Evolutionary conservation across 1,140 invertebrate genomes (phyloP).

Genomic region (Amyelois transitella): DNA sequence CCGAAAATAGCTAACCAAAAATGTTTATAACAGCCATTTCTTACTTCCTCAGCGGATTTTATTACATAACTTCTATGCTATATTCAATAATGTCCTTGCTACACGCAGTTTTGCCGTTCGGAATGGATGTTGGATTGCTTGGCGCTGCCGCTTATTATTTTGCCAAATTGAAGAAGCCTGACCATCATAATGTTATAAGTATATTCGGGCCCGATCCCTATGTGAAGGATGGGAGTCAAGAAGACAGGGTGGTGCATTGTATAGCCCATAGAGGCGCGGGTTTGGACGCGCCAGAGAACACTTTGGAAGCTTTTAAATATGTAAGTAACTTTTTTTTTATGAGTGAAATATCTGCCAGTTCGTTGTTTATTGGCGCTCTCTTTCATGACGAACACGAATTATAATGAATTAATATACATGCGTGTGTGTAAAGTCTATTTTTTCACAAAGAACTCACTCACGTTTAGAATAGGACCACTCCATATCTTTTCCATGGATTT

Average conservation of each 20-base stretch:
- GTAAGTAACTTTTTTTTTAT: constrained; percentile 68
- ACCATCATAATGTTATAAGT: constrained; percentile 37
- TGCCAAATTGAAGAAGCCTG: constrained; percentile 45
- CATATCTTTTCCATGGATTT: too few species aligned
- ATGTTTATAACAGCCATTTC: constrained; percentile 47
- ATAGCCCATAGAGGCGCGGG: constrained; percentile 82
- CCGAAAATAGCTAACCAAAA: constrained; percentile 21
- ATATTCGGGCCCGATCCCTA: constrained; percentile 56
- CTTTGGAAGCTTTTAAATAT: constrained; percentile 79
- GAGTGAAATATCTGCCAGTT: not conserved
- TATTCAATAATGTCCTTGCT: constrained; percentile 41
- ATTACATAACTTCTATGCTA: constrained; percentile 34
- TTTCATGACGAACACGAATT: too few species aligned
- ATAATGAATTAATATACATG: too few species aligned
- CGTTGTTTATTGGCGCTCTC: too few species aligned
- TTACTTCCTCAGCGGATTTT: constrained; percentile 35
- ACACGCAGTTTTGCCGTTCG: constrained; percentile 54
- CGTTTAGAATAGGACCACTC: too few species aligned
- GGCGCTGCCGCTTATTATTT: constrained; percentile 50
- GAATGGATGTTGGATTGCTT: constrained; percentile 49
- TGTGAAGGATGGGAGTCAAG: constrained; percentile 35
- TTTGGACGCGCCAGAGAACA: constrained; percentile 85
- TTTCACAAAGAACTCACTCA: too few species aligned
- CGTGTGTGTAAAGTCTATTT: too few species aligned
- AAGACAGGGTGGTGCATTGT: constrained; percentile 51